Base-by-base conservation (phyloP, 2,797 vertebrate genomes). In the Zenarchopterus dispar region DNA sequence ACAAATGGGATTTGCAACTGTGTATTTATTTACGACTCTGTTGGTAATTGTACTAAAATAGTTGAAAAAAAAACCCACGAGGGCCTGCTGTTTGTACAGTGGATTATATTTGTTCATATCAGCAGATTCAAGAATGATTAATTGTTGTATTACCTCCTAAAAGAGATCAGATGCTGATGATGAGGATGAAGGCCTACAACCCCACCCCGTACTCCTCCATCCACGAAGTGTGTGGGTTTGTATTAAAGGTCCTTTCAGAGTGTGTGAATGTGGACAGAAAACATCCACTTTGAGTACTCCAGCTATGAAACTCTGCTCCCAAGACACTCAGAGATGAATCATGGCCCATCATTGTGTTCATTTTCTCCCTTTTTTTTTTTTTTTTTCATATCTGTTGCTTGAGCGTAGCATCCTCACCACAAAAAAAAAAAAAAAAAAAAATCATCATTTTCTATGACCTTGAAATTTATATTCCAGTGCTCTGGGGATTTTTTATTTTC, bases 261-360 rank as follows among this genome's bases (percentile, higher is more conserved):
- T 41, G 47, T 41, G 50, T 56, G 36, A 62, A 24, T 19, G 15
- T 22, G 42, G 19, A 33, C 11, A 8, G 73, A 52, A 77, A 72
- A 73, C 49, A 67, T 78, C 60, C 66, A 71, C 56, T 49, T 58
- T 63, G 58, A 67, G 51, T 51, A 50, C 18, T 59, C 18, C 39
- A 54, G 52, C 44, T 50, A 54, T 77, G 75, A 62, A 79, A 75
- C 51, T 18, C 33, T 71, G 55, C 46, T 80, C 67, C 64, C 53
- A 44, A 56, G 54, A 75, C 67, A 58, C 43, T 75, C 8, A 31
- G 56, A 23, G 48, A 77, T 86, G 74, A 84, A 64, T 84, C 80
- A 82, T 39, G 21, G 17, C 6, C 10, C 18, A 62, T 45, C 51
- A 47, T 24, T 0, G 10, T 23, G 60, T 28, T 65, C 55, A 48